Evolutionary conservation across 2,888 invertebrate species (phyloP), one percentile per base, ranked within the genome.

Genomic region (Plusia festucae): DNA sequence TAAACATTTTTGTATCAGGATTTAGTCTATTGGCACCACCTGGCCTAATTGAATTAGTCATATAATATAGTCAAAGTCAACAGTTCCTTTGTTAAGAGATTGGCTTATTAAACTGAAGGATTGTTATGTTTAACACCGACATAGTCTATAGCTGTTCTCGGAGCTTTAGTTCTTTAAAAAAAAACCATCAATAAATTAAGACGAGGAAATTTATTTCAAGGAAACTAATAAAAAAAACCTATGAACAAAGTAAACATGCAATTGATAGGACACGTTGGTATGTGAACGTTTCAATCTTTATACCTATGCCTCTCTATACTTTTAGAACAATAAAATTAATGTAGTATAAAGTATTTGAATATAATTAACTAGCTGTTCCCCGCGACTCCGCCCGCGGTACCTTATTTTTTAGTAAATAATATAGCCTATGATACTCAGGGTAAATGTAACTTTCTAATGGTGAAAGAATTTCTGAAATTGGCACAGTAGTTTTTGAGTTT

Each of bases 1-100:
- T n/a, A n/a, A 9, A 30, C 30, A n/a, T 4, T 40, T 15, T 34
- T 34, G 34, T n/a, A 46, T 46, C 18, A 46, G 46, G 46, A 18
- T 18, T 46, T 11, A 46, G 40, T 40, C n/a, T 46, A 46, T 46
- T 46, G 11, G 18, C 18, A 46, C 16, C 46, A 46, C 46, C 46
- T 46, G 46, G 46, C 18, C 46, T 46, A 18, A 18, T 46, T 46
- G 46, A 46, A 18, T 46, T 46, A 46, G 9, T 46, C 46, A 46
- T 4, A 18, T 18, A 11, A 49, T 49, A 49, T 49, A 20, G 20
- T 11, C 11, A 49, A 18, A 49, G 18, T 20, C 46, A 49, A 49
- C 46, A 49, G 18, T 18, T 49, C 46, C 46, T 49, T 49, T 49
- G 46, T 46, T 46, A 16, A 46, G 18, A 18, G 46, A 49, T 13